A percentile compares a stretch with the other conserved stretches of the same genome.
These are phyloP conservation scores for Amia ocellicauda DNA, from an alignment of 2,113 vertebrate species.

Conservation along the genomic window DNA sequence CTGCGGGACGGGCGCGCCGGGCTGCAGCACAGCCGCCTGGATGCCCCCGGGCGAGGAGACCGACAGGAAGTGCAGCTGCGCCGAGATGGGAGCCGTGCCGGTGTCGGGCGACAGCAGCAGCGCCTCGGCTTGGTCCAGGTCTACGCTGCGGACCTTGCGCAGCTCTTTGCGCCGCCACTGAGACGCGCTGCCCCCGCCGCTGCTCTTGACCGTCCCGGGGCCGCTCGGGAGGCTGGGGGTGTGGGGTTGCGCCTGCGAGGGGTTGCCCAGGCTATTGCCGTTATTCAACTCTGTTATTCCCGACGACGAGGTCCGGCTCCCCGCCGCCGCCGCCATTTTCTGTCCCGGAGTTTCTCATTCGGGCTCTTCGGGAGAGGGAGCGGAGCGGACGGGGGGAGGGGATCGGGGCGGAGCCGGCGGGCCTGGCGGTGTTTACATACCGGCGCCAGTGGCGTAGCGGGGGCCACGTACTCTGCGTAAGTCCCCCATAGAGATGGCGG, in stretches of 20 bases:
- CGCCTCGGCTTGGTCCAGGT: constrained; percentile 66
- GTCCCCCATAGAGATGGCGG: constrained; percentile 1
- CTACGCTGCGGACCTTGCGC: constrained; percentile 80
- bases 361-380: constrained; percentile 50
- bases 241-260: constrained; percentile 32
- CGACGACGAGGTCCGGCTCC: constrained; percentile 68
- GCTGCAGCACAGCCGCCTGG: constrained; percentile 35
- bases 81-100: constrained; percentile 32
- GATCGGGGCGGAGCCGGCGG: constrained; percentile 18
- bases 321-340: constrained; percentile 84
- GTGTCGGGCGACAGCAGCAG: constrained; percentile 46
- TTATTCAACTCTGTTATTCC: constrained; percentile 50
- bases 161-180: constrained; percentile 76
- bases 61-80: constrained; percentile 42
- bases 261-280: constrained; percentile 27
- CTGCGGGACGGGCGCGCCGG: constrained; percentile 25
- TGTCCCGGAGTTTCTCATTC: constrained; percentile 70
- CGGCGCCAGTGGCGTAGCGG: constrained; percentile 2
- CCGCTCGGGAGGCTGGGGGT: constrained; percentile 21
- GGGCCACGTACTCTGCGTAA: constrained; percentile 21
- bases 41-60: constrained; percentile 42
- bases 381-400: constrained; percentile 42
- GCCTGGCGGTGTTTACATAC: constrained; percentile 32
- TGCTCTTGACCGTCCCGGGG: constrained; percentile 38
- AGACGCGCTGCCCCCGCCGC: constrained; percentile 49